A percentile compares a stretch with the other conserved stretches of the same genome.
Conservation (phyloP, 92 coral and sea anemone species). For the Zoanthus sansibaricus region DNA sequence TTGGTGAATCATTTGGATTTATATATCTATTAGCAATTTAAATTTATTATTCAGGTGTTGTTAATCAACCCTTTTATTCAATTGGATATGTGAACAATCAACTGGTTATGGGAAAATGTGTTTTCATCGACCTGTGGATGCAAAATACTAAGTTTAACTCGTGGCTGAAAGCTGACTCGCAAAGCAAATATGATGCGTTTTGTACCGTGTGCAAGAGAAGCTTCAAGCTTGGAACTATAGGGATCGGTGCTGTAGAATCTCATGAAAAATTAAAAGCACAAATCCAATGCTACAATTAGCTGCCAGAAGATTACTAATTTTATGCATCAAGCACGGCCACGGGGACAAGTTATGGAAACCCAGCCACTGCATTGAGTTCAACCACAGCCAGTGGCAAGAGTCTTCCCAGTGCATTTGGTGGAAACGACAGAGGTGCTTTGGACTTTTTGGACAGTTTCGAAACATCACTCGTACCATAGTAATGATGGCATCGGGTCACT, state of each 20-base stretch:
- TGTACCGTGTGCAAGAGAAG: conserved; percentile 34
- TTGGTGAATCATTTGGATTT: not conserved
- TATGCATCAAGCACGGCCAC: conserved; percentile 9
- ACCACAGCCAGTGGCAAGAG: conserved; percentile 18
- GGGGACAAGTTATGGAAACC: conserved; percentile 13
- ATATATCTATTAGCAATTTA: not conserved
- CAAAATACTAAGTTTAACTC: conserved; percentile 2
- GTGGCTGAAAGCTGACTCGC: conserved; percentile 27
- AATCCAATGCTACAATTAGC: conserved; percentile 20
- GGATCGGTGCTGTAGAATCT: conserved; percentile 34
- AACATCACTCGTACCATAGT: conserved; percentile 21
- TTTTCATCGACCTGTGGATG: not conserved
- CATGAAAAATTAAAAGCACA: conserved; percentile 30
- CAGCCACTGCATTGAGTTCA: conserved; percentile 28
- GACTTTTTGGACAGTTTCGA: conserved; percentile 29
- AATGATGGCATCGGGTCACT: conserved; percentile 19
- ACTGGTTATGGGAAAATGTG: conserved; percentile 2
- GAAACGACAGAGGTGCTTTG: conserved; percentile 35
- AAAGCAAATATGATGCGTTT: conserved; percentile 21
- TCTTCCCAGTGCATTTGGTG: conserved; percentile 26
- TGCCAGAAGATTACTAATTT: conserved; percentile 31
- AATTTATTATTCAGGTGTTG: not conserved
- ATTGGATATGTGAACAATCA: not conserved
- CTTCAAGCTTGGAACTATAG: conserved; percentile 26
- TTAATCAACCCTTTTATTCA: conserved; percentile 1